Evolutionary conservation across 2,797 vertebrate genomes (phyloP), one percentile per base, ranked within the genome.

Genomic region (Enteromius treurensis): DNA sequence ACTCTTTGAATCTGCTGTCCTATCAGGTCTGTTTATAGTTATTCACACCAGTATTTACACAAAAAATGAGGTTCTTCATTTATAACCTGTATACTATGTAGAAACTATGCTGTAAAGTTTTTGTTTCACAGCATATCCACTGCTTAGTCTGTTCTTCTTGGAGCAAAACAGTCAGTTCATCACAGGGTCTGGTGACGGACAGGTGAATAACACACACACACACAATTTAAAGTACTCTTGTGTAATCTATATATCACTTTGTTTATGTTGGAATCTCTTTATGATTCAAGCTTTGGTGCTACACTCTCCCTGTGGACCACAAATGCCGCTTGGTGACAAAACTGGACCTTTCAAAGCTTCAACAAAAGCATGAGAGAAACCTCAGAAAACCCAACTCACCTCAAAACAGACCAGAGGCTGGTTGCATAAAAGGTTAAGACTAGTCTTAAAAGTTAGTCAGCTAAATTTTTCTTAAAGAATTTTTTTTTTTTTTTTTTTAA

Each of bases 111-210:
- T n/a, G 1, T 64, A 32, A 74, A 65, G 3, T 84, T 80, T 75
- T 19, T 86, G 40, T 87, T 81, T 23, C 55, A 4, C 60, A 98
- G 97, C 92, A 0, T 93, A 89, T 89, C 95, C 97, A 32, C 93
- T 98, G 79, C 89, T 97, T 74, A 96, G 94, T 86, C 83, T 96
- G 49, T 87, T 91, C 60, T 89, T 97, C 77, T 60, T 94, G 82
- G 93, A 93, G 88, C 89, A 92, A 76, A 93, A 88, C 58, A 91
- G 86, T 79, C 95, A 96, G 82, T 85, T 98, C 51, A 87, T 97
- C 49, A 93, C 91, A 1, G 97, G 98, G 32, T 95, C 95, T 90
- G 77, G 90, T 68, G 94, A 96, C 58, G 97, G 97, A 82, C 95
- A 96, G 95, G 97, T 98, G 92, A 87, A 60, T 83, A 77, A 55